Base-by-base conservation (phyloP, 2,888 invertebrate genomes). In the Andrena praecox region DNA sequence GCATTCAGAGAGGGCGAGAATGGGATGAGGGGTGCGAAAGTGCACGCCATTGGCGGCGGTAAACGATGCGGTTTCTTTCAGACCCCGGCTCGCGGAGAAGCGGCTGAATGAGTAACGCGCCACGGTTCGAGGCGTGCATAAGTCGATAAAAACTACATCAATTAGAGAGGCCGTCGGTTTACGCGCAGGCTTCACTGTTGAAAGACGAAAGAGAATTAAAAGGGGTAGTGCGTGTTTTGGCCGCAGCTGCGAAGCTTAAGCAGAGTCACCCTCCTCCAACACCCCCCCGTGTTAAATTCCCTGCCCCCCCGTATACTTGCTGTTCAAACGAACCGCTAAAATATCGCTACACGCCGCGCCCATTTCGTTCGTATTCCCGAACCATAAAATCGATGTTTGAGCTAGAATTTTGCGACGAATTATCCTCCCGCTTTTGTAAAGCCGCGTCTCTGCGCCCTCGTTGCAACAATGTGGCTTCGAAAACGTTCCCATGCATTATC, bases 51-150 rank as follows among this genome's bases (percentile, higher is more conserved):
- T 83, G 91, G 89, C 89, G 87, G 84, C 88, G 90, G 91, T 92
- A 93, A 93, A 90, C 92, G 92, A 91, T 93, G 93, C 90, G 93
- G 93, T 93, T 93, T 92, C 93, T 93, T 93, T 93, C 91, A 92
- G 89, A 84, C 76, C 71, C 72, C 80, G 85, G 70, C 86, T 86
- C 83, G 87, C 66, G 89, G 89, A 90, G 91, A 87, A 89, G 86
- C 90, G 86, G 83, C 87, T 89, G 91, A 91, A 92, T 92, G 93
- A 93, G 92, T 93, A 93, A 92, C 91, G 90, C 87, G 88, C 89
- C 85, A 87, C 81, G 86, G 86, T 87, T 90, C 82, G 85, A 86
- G 89, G 86, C 88, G 89, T 90, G 90, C 89, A 89, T 89, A 89
- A 88, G 90, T 90, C 89, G 90, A 91, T 91, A 91, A 92, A 92